Evolutionary conservation across 2,888 invertebrate species (phyloP).

Genomic region (Iphiclides podalirius): DNA sequence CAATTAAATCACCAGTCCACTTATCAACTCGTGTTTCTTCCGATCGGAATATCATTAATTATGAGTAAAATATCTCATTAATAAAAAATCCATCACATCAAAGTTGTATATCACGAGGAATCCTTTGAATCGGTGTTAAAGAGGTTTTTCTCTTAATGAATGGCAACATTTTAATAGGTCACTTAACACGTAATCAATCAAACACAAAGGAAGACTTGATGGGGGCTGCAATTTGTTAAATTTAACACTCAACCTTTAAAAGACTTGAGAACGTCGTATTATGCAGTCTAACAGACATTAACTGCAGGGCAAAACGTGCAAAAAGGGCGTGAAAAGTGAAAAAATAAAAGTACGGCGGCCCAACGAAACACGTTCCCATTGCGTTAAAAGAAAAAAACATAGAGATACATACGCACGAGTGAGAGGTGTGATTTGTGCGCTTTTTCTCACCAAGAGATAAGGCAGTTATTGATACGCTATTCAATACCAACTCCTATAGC

Average conservation of each 20-base stretch:
- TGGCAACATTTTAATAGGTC: conserved; percentile 19
- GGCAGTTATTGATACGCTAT: conserved; percentile 57
- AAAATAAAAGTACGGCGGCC: conserved; percentile 36
- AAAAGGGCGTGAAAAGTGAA: conserved; percentile 39
- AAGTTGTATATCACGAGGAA: too few species aligned
- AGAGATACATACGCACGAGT: conserved; percentile 31
- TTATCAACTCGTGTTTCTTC: too few species aligned
- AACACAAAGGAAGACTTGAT: conserved; percentile 8
- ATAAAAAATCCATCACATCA: too few species aligned
- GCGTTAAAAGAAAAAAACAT: conserved; percentile 46
- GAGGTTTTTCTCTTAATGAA: too few species aligned
- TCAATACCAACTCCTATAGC: too few species aligned
- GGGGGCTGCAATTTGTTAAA: conserved; percentile 19
- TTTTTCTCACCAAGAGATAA: conserved; percentile 51
- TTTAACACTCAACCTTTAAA: conserved; percentile 19
- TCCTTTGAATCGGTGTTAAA: too few species aligned
- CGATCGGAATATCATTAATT: too few species aligned
- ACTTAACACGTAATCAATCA: conserved; percentile 21
- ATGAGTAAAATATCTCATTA: too few species aligned
- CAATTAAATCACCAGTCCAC: too few species aligned
- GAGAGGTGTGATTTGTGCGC: conserved; percentile 74
- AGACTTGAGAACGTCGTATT: conserved; percentile 30
- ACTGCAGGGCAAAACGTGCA: conserved; percentile 44
- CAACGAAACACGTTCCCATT: conserved; percentile 55
- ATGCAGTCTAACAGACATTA: conserved; percentile 52